These are phyloP conservation scores for Sinocyclocheilus anshuiensis DNA, from an alignment of 2,113 vertebrate species.

Conservation along the genomic window DNA sequence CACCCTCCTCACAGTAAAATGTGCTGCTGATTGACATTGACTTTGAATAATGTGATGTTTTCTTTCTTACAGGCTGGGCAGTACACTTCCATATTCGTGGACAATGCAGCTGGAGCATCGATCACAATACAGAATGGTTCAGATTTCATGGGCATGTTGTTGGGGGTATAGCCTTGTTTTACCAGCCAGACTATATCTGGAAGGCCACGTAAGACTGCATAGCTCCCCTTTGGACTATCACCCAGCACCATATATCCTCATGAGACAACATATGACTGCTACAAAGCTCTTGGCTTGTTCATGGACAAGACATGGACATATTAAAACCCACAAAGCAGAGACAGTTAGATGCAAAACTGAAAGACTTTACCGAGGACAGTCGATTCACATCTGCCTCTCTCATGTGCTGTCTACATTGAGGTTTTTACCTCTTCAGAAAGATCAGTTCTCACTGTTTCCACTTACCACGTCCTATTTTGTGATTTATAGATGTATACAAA, in stretches of 20 bases:
- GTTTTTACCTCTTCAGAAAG: background rate
- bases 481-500: slow-evolving; percentile 50
- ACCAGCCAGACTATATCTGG: background rate
- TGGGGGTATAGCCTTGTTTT: slow-evolving; percentile 78
- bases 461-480: slow-evolving; percentile 54
- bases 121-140: slow-evolving; percentile 89
- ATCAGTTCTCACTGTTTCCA: slow-evolving; percentile 12
- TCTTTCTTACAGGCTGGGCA: slow-evolving; percentile 81
- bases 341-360: slow-evolving; percentile 36
- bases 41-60: slow-evolving; percentile 2
- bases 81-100: slow-evolving; percentile 93
- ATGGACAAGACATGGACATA: background rate
- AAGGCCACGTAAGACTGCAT: slow-evolving; percentile 42
- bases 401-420: slow-evolving; percentile 18
- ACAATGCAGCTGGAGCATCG: slow-evolving; percentile 85
- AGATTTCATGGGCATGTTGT: slow-evolving; percentile 89
- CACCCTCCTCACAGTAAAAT: too few species aligned
- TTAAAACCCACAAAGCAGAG: slow-evolving; percentile 23
- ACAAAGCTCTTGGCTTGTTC: slow-evolving; percentile 23
- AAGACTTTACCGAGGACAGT: slow-evolving; percentile 13
- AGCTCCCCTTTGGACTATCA: slow-evolving; percentile 58
- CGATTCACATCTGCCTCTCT: slow-evolving; percentile 20
- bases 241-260: slow-evolving; percentile 50
- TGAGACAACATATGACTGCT: slow-evolving; percentile 38
- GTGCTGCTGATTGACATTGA: background rate